Conservation (phyloP, 2,113 vertebrate genomes). For the Chloebia gouldiae region DNA sequence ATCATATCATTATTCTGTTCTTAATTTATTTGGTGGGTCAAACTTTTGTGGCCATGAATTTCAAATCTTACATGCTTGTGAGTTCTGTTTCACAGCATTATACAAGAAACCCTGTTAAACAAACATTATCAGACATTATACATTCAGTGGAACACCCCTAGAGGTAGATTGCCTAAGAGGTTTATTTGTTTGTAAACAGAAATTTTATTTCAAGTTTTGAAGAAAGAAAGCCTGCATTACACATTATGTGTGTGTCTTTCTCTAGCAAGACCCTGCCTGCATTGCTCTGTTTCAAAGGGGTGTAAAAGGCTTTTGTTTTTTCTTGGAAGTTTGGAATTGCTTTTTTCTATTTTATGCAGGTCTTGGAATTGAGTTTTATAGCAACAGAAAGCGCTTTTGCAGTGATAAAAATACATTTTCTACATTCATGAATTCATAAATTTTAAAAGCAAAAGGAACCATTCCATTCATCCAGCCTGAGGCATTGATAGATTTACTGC, state of each 20-base stretch:
- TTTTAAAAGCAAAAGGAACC: neutral
- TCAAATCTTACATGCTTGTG: neutral
- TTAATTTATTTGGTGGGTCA: neutral
- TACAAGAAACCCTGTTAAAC: neutral
- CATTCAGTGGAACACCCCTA: neutral
- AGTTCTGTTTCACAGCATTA: neutral
- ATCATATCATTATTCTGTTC: neutral
- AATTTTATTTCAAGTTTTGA: neutral
- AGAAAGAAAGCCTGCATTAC: neutral
- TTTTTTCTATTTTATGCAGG: neutral
- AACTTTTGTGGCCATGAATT: neutral
- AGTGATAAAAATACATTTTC: neutral
- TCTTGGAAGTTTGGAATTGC: neutral
- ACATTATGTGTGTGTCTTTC: neutral
- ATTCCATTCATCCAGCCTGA: neutral
- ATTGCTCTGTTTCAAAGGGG: neutral
- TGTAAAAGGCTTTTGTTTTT: neutral
- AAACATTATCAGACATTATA: neutral
- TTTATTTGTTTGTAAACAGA: neutral
- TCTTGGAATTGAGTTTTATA: neutral
- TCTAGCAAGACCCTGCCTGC: neutral
- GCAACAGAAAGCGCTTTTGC: neutral
- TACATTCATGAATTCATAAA: neutral
- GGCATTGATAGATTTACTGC: slow-evolving; percentile 29
- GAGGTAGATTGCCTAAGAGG: neutral